Evolutionary conservation across 1,140 invertebrate species (phyloP), one percentile per base, ranked within the genome.

Genomic region (Conopomorpha cramerella): DNA sequence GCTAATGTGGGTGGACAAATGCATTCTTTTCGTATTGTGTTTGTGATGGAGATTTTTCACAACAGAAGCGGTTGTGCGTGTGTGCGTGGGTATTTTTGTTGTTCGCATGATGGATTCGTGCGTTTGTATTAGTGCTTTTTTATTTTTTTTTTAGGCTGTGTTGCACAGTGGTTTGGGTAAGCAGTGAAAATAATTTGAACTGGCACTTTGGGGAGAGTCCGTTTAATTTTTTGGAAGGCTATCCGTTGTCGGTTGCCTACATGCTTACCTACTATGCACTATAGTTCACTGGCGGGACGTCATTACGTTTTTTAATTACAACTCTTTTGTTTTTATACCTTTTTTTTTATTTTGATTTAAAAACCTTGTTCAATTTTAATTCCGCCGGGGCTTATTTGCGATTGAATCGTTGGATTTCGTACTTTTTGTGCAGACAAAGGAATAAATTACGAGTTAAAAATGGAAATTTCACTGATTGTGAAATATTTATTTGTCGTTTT

Each of bases 271-370:
- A 4, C 4, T 23, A 6, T 23, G 19, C 19, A 4, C 54, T 68
- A 56, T 68, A 59, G 60, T 62, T 68, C 61, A 63, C 49, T 58
- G 52, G 56, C 57, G 66, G 68, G 64, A 68, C 66, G 65, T 70
- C 70, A 72, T 74, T 74, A 74, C 63, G 61, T 71, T 74, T 74
- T 74, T 71, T 71, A 74, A 74, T 74, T 74, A 70, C 70, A 56
- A 61, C 61, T 55, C 58, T 47, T 50, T 51, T 49, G 51, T 57
- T 54, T 59, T 57, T 58, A 57, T 47, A 57, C 59, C 50, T 55
- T 59, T 64, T 61, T 57, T 52, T 59, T 59, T 61, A 50, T 62
- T 54, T 50, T 35, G 36, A 45, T 51, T 60, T 67, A 60, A 65
- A 60, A 65, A 54, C 55, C 59, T 65, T 63, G 56, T 34, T 46